A percentile compares a stretch with the other conserved stretches of the same genome.
Evolutionary conservation across 2,113 vertebrate species (phyloP).

Genomic region (Tachuris rubrigastra): DNA sequence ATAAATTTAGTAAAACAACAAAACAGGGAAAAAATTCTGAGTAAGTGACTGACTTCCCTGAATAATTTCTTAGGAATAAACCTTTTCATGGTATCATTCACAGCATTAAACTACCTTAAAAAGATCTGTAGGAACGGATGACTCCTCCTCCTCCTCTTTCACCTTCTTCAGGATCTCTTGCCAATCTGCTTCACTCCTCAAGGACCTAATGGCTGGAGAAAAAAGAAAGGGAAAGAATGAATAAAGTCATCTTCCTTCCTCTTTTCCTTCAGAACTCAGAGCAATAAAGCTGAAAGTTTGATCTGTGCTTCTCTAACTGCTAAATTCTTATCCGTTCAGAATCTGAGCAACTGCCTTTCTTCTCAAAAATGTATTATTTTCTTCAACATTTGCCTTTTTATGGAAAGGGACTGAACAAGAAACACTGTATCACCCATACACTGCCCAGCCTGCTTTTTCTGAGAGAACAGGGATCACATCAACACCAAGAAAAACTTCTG

Average conservation of each 20-base stretch:
- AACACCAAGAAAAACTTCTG: not conserved
- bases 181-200: conserved; percentile 89
- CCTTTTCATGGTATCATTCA: not conserved
- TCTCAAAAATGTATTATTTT: not conserved
- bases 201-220: conserved; percentile 80
- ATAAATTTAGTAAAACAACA: not conserved
- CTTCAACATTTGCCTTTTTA: not conserved
- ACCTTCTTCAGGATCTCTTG: conserved; percentile 85
- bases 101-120: conserved; percentile 79
- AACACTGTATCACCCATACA: not conserved
- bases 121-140: conserved; percentile 85
- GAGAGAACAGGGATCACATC: not conserved
- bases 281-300: not conserved
- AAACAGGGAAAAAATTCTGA: not conserved
- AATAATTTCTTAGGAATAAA: not conserved
- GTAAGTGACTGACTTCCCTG: not conserved
- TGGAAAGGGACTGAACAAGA: not conserved
- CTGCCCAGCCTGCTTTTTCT: not conserved
- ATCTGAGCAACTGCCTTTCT: not conserved
- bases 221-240: conserved; percentile 14
- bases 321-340: not conserved
- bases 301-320: not conserved
- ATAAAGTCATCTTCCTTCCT: not conserved
- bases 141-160: conserved; percentile 82
- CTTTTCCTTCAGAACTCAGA: not conserved